Percentiles rank a stretch among this genome's conserved stretches.
These are phyloP conservation scores for Mellilla xanthometata DNA, from an alignment of 2,888 invertebrate species.

Conservation along the genomic window DNA sequence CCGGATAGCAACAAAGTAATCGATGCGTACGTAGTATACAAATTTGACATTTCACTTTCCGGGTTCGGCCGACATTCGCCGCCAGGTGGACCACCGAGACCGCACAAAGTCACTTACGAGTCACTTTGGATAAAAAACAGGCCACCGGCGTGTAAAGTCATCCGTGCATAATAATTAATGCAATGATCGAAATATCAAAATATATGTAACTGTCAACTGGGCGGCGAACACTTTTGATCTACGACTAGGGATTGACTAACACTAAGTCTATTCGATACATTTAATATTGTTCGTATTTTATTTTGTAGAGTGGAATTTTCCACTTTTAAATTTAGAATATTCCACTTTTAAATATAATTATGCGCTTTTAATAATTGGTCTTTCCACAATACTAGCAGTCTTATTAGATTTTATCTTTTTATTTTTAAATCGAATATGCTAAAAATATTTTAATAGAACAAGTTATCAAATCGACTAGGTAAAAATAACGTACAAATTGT, in stretches of 20 bases:
- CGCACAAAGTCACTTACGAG: conserved; percentile 75
- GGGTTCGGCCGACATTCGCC: conserved; percentile 49
- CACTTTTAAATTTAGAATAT: too few relatives aligned
- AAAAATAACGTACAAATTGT: conserved; percentile 9
- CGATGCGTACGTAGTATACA: conserved; percentile 40
- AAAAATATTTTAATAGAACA: background rate
- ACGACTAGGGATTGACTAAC: conserved; percentile 14
- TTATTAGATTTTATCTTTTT: too few relatives aligned
- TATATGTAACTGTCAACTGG: conserved; percentile 76
- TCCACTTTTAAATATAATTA: too few relatives aligned
- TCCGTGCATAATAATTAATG: conserved; percentile 70
- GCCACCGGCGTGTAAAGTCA: conserved; percentile 72
- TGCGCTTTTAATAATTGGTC: too few relatives aligned
- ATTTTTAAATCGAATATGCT: background rate
- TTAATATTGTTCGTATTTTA: conserved; percentile 10
- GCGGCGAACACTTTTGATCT: conserved; percentile 68
- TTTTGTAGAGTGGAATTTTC: background rate
- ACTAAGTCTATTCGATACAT: conserved; percentile 1
- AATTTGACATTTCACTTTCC: conserved; percentile 70
- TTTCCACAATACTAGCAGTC: too few relatives aligned
- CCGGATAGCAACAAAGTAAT: conserved; percentile 27
- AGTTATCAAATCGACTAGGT: conserved; percentile 1
- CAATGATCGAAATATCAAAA: conserved; percentile 74
- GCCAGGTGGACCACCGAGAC: conserved; percentile 67
- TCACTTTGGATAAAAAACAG: conserved; percentile 70